These are phyloP conservation scores for Anagrus nilaparvatae DNA, from an alignment of 1,140 invertebrate genomes.

Conservation along the genomic window DNA sequence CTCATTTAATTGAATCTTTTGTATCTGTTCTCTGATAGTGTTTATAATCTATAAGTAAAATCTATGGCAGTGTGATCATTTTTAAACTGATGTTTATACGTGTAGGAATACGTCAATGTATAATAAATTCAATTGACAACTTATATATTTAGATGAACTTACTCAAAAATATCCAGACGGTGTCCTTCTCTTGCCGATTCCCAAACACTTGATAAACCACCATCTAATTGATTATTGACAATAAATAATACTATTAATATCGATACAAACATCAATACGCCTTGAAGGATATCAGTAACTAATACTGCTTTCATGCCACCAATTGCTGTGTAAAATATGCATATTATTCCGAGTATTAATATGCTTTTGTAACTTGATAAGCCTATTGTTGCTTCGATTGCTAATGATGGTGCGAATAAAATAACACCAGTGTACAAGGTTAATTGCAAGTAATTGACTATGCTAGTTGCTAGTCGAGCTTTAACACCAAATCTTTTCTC, in stretches of 20 bases:
- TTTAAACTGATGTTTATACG: no score
- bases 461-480: constrained; percentile 59
- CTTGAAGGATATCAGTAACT: constrained; percentile 77
- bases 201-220: constrained; percentile 54
- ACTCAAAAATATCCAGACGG: constrained; percentile 30
- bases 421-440: constrained; percentile 88
- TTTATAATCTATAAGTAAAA: no score
- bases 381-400: constrained; percentile 81
- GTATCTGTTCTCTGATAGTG: no score
- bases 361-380: constrained; percentile 65
- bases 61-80: no score
- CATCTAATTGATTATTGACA: constrained; percentile 55
- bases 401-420: constrained; percentile 83
- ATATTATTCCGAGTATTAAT: constrained; percentile 64
- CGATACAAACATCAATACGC: constrained; percentile 60
- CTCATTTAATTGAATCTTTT: no score
- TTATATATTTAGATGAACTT: no score
- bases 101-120: no score
- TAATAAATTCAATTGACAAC: no score
- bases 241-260: constrained; percentile 35
- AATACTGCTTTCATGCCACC: constrained; percentile 87
- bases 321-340: constrained; percentile 81
- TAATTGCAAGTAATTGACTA: constrained; percentile 72
- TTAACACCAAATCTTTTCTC: constrained; percentile 66
- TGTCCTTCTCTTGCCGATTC: constrained; percentile 47